These are phyloP conservation scores for Amphipyra berbera DNA, from an alignment of 2,888 invertebrate genomes.

Conservation along the genomic window DNA sequence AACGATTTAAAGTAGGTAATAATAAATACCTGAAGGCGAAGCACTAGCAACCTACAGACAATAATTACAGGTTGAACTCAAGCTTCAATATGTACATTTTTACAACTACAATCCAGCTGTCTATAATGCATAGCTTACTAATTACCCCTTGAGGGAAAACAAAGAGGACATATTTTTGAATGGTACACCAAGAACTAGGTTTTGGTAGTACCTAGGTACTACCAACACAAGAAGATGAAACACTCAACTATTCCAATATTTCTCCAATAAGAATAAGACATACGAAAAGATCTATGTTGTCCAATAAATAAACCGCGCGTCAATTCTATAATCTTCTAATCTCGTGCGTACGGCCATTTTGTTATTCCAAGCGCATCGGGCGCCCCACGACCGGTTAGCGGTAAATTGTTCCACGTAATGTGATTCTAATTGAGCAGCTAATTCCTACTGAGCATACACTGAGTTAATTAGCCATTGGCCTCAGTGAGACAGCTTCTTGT, in stretches of 20 bases:
- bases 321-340: conserved; percentile 53
- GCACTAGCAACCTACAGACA: neutral
- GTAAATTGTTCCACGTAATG: conserved; percentile 87
- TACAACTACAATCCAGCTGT: too few species aligned
- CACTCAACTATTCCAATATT: conserved; percentile 6
- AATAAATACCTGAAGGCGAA: neutral
- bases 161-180: too few species aligned
- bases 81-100: too few species aligned
- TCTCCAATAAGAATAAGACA: neutral
- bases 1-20: neutral
- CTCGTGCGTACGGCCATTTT: conserved; percentile 71
- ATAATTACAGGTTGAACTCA: neutral
- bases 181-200: too few species aligned
- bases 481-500: conserved; percentile 46
- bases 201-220: too few species aligned
- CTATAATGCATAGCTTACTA: too few species aligned
- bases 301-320: conserved; percentile 26
- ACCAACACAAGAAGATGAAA: neutral
- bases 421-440: conserved; percentile 89
- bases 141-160: too few species aligned
- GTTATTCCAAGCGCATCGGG: conserved; percentile 81
- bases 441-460: conserved; percentile 83
- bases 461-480: conserved; percentile 74
- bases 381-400: conserved; percentile 83
- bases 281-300: conserved; percentile 3